phyloP scores from a whole-genome alignment of 2,113 vertebrate species.

The Mungos mungo region DNA sequence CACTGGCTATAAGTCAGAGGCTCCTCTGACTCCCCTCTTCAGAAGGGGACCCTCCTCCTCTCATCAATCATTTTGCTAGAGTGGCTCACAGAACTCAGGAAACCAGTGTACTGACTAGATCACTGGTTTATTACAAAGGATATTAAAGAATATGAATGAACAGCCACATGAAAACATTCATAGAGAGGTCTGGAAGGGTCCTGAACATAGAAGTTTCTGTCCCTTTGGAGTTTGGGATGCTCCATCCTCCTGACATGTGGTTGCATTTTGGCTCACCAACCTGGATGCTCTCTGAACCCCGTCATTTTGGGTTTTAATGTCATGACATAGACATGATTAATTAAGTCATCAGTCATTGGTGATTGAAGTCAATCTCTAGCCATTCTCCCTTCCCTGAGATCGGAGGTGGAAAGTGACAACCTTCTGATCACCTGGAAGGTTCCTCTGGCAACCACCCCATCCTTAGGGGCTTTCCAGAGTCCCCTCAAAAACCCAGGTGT shows the following conservation, averaged over 20 bases:
- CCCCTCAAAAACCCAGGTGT: neutral
- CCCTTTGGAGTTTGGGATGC: neutral
- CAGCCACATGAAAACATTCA: neutral
- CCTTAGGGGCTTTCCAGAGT: slow-evolving; percentile 17
- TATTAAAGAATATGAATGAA: neutral
- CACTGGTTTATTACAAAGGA: neutral
- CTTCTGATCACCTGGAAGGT: neutral
- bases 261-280: neutral
- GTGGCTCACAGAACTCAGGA: neutral
- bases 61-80: neutral
- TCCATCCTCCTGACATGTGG: neutral
- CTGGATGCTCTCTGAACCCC: neutral
- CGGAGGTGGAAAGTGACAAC: neutral
- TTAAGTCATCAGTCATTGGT: neutral
- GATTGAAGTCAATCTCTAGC: neutral
- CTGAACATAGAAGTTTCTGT: neutral
- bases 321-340: neutral
- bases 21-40: neutral
- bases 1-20: neutral
- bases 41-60: neutral
- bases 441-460: neutral
- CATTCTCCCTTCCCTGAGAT: neutral
- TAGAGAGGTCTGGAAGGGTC: neutral
- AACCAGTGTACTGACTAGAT: neutral
- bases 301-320: neutral